These are phyloP conservation scores for Enteromius treurensis DNA, from an alignment of 2,797 vertebrate species.

Conservation along the genomic window DNA sequence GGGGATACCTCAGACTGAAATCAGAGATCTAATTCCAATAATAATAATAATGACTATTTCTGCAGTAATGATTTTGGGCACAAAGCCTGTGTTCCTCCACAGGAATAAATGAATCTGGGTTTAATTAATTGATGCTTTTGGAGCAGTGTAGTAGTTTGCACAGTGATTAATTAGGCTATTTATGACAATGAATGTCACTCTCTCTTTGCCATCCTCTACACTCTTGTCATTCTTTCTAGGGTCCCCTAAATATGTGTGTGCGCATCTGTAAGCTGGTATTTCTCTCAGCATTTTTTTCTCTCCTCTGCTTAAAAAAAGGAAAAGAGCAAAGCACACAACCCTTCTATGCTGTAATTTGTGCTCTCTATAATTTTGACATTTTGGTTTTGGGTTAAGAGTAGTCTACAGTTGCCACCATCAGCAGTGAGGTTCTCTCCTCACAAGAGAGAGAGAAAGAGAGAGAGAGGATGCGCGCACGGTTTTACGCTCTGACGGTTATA, in stretches of 20 bases:
- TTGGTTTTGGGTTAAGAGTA: conserved; percentile 80
- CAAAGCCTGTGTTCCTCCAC: conserved; percentile 53
- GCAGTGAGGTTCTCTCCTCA: conserved; percentile 61
- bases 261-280: conserved; percentile 11
- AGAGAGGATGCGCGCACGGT: conserved; percentile 52
- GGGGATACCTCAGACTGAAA: conserved; percentile 49
- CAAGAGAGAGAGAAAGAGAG: conserved; percentile 24
- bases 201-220: neutral
- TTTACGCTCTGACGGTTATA: conserved; percentile 68
- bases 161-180: conserved; percentile 62
- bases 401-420: conserved; percentile 71
- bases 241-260: conserved; percentile 3
- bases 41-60: conserved; percentile 57
- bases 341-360: conserved; percentile 75
- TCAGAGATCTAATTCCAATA: conserved; percentile 42
- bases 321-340: conserved; percentile 46
- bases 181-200: conserved; percentile 55
- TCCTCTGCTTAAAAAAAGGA: conserved; percentile 34
- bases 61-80: conserved; percentile 57
- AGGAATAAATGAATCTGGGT: conserved; percentile 61
- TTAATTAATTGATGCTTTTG: conserved; percentile 65
- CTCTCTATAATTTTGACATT: conserved; percentile 79
- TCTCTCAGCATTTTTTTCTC: conserved; percentile 24
- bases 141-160: conserved; percentile 57
- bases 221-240: conserved; percentile 6